These are phyloP conservation scores for Mesembrinibis cayennensis DNA, from an alignment of 2,113 vertebrate species.

Conservation along the genomic window DNA sequence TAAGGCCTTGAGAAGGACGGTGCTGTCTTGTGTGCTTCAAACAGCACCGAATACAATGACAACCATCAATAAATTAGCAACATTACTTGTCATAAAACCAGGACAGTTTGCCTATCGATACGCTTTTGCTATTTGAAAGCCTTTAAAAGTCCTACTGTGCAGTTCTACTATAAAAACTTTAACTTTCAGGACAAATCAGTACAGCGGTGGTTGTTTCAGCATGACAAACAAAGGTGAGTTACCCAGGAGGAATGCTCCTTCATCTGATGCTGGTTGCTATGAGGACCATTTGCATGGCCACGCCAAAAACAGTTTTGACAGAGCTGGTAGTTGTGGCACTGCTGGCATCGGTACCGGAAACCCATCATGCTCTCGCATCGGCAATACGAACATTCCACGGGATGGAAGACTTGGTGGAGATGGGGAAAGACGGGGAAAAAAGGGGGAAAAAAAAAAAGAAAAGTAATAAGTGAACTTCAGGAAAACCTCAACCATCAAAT, in stretches of 20 bases:
- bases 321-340: conserved; percentile 98
- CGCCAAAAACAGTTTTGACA: conserved; percentile 98
- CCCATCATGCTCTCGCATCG: conserved; percentile 98
- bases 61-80: neutral
- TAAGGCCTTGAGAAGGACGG: neutral
- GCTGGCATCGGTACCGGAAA: conserved; percentile 97
- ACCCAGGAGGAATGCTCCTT: conserved; percentile 99
- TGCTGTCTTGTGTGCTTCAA: neutral
- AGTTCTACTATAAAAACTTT: neutral
- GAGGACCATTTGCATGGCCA: conserved; percentile 90
- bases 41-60: neutral
- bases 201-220: neutral
- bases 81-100: rapidly evolving
- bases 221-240: conserved; percentile 4
- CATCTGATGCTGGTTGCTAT: conserved; percentile 99
- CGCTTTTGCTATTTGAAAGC: neutral
- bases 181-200: neutral
- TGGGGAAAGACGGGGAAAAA: neutral
- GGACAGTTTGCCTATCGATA: rapidly evolving
- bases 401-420: conserved; percentile 86
- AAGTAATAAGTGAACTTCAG: neutral
- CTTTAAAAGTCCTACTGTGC: neutral
- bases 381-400: conserved; percentile 96
- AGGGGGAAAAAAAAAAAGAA: too few species aligned
- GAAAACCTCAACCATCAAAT: neutral